Evolutionary conservation across 2,888 invertebrate genomes (phyloP), one percentile per base, ranked within the genome.

Genomic region (Disparrhopalites patrizii): DNA sequence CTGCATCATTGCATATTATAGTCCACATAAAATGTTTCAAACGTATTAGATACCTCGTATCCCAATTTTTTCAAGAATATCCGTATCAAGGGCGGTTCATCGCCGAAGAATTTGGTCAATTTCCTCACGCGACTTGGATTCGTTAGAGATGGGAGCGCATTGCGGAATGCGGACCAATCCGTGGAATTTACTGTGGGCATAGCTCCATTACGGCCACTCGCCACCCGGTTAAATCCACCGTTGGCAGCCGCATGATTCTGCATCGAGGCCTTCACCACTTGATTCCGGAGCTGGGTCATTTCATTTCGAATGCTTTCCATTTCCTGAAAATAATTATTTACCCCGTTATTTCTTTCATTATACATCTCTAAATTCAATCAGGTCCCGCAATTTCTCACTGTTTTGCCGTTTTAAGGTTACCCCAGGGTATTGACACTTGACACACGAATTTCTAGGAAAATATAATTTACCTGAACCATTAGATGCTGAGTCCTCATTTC

Each of bases 61-160:
- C 93, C 93, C 72, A 94, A 84, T 80, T 91, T 91, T 81, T 91
- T 89, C 62, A 94, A 83, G 82, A 93, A 94, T 66, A 93, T 83
- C 79, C 93, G 84, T 81, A 93, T 86, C 72, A 93, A 84, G 10
- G 93, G 93, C 31, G 93, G 93, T 80, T 94, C 93, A 79, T 91
- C 90, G 28, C 93, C 94, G 82, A 94, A 94, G 83, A 94, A 93
- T 84, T 92, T 91, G 66, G 92, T 93, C 71, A 93, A 83, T 76
- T 93, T 88, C 79, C 90, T 90, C 23, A 93, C 91, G 68, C 92
- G 83, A 71, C 88, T 88, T 0, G 93, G 93, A 81, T 93, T 92
- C 73, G 91, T 89, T 76, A 93, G 84, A 61, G 79, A 79, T 2
- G 81, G 80, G 15, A 80, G 77, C 73, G 80, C 80, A 63, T 87